Conservation (phyloP, 2,888 invertebrate species). For the Ophraella communa region DNA sequence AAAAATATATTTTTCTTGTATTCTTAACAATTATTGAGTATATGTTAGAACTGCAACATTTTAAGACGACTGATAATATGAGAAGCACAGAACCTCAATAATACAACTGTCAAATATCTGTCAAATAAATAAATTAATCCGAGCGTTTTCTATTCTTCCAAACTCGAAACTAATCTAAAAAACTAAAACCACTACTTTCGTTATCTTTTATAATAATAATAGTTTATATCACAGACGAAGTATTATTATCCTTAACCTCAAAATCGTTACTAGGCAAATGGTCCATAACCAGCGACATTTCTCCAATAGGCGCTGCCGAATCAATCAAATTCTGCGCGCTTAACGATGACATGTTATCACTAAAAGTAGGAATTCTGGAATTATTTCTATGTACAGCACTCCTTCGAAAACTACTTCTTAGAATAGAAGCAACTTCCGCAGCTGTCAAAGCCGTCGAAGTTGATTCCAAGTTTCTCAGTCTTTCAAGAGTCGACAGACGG, state of each 20-base stretch:
- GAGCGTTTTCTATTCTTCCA: not conserved
- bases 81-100: too few species aligned
- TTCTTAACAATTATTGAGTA: too few species aligned
- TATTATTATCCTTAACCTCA: conserved; percentile 48
- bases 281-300: conserved; percentile 57
- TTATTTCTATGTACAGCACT: conserved; percentile 52
- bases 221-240: conserved; percentile 58
- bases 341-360: conserved; percentile 56
- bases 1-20: too few species aligned
- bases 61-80: too few species aligned
- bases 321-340: conserved; percentile 69
- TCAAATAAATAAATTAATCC: too few species aligned
- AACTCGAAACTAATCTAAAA: conserved; percentile 8
- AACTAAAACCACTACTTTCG: conserved; percentile 12
- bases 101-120: too few species aligned
- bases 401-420: conserved; percentile 66
- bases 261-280: conserved; percentile 44
- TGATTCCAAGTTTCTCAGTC: conserved; percentile 48
- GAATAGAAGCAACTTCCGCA: conserved; percentile 65
- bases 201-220: conserved; percentile 16
- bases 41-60: too few species aligned
- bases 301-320: conserved; percentile 67
- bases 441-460: conserved; percentile 61
- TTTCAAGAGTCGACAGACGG: conserved; percentile 49
- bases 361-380: conserved; percentile 35